Evolutionary conservation across 2,113 vertebrate genomes (phyloP), one percentile per base, ranked within the genome.

Genomic region (Rafetus swinhoei): DNA sequence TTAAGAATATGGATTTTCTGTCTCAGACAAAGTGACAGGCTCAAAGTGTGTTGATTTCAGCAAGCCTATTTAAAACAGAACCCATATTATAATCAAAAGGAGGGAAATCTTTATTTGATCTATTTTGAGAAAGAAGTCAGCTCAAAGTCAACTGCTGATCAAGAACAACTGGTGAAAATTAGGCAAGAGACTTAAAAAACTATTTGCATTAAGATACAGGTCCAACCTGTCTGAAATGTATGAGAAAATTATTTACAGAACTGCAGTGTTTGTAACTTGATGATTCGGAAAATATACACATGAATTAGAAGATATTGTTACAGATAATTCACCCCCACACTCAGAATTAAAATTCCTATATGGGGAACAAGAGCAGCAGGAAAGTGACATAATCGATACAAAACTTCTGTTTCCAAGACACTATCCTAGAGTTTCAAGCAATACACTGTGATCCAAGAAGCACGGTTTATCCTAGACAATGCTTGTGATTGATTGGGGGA

Each of bases 161-260:
- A 96, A 96, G 97, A 97, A 97, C 96, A 97, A 96, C 96, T 93
- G 95, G 95, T 52, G 83, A 97, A 98, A 98, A 96, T 95, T 96
- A 95, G 93, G 95, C 92, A 94, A 96, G 94, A 92, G 88, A 93
- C 93, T 97, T 98, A 95, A 85, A 96, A 90, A 93, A 87, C 90
- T 29, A n/a, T 94, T 97, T 94, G 96, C 96, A 97, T 96, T 96
- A 96, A 96, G 94, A 94, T 84, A 95, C 15, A 39, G 93, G 87
- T 94, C 74, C 92, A 95, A 94, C 93, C 93, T 96, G 80, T 94
- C 93, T 94, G 92, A 96, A 95, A 96, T 97, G 97, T 95, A 85
- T 90, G 88, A 87, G 88, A 96, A 45, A 96, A 95, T 97, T 74
- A 94, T 97, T 97, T 96, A 91, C 93, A 88, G 95, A 96, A 95